Percentiles rank a stretch among this genome's conserved stretches.
Evolutionary conservation across 1,140 invertebrate genomes (phyloP).

Genomic region (Macrocentrus cingulum): DNA sequence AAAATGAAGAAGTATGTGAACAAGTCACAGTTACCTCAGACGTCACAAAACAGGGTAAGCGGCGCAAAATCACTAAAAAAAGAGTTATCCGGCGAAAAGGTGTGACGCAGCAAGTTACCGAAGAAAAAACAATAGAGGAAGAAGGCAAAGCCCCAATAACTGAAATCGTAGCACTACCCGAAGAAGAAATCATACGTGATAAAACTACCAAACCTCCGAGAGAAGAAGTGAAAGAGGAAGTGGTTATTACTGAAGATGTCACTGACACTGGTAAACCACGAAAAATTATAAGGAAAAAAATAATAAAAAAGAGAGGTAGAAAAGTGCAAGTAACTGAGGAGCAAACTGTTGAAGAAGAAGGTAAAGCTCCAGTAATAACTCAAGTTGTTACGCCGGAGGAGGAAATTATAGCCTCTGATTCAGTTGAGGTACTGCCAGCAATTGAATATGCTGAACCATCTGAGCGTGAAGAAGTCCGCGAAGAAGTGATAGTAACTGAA

Average conservation of each 20-base stretch:
- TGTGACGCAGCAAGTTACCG: conserved; percentile 38
- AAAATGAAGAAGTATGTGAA: conserved; percentile 26
- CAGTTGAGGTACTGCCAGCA: neutral
- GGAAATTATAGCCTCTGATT: conserved; percentile 12
- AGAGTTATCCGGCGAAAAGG: conserved; percentile 20
- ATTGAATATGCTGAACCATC: conserved; percentile 16
- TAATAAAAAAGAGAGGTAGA: conserved; percentile 32
- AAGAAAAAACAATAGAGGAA: conserved; percentile 49
- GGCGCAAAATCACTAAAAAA: conserved; percentile 18
- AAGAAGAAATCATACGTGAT: conserved; percentile 30
- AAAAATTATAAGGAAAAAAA: conserved; percentile 38
- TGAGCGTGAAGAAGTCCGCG: conserved; percentile 21
- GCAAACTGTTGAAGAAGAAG: conserved; percentile 22
- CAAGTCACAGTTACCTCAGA: conserved; percentile 36
- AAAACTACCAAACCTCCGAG: conserved; percentile 1
- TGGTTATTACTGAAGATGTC: conserved; percentile 22
- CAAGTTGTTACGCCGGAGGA: conserved; percentile 12
- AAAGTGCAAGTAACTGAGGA: conserved; percentile 30
- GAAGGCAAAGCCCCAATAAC: conserved; percentile 46
- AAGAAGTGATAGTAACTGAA: conserved; percentile 29
- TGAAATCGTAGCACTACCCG: conserved; percentile 33
- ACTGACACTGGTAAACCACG: conserved; percentile 20
- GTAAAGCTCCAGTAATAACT: conserved; percentile 25
- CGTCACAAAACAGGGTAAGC: conserved; percentile 6
- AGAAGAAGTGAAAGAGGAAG: conserved; percentile 15